Conservation (phyloP, 2,113 vertebrate species). For the Crypturellus undulatus region DNA sequence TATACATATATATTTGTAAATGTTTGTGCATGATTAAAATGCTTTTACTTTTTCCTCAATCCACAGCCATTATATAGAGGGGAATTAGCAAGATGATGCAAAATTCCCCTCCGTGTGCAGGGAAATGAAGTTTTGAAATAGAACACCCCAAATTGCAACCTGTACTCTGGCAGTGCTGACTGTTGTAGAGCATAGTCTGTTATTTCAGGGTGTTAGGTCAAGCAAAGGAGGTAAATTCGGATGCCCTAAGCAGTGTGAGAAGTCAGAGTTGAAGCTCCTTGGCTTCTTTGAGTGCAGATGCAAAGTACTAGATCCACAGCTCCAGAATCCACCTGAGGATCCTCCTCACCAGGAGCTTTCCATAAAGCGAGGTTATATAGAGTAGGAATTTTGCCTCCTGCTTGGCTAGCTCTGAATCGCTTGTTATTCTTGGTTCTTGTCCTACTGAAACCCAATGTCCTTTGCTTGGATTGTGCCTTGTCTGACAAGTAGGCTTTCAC, state of each 20-base stretch:
- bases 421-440: background rate
- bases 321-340: background rate
- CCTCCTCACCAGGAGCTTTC: no score
- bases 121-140: no score
- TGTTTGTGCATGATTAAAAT: background rate
- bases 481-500: background rate
- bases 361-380: no score
- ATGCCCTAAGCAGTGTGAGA: background rate
- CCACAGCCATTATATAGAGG: no score
- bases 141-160: no score
- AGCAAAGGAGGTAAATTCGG: background rate
- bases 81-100: no score
- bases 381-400: background rate
- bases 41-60: no score
- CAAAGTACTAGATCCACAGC: background rate
- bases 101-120: no score
- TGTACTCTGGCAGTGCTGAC: background rate
- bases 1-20: background rate
- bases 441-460: background rate
- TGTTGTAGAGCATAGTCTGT: background rate
- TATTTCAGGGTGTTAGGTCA: background rate
- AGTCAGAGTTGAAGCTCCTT: background rate
- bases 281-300: background rate
- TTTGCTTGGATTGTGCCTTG: background rate
- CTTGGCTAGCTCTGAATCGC: background rate